A percentile compares a stretch with the other conserved stretches of the same genome.
Evolutionary conservation across 2,888 invertebrate genomes (phyloP).

Genomic region (Eustalomyia histrio): DNA sequence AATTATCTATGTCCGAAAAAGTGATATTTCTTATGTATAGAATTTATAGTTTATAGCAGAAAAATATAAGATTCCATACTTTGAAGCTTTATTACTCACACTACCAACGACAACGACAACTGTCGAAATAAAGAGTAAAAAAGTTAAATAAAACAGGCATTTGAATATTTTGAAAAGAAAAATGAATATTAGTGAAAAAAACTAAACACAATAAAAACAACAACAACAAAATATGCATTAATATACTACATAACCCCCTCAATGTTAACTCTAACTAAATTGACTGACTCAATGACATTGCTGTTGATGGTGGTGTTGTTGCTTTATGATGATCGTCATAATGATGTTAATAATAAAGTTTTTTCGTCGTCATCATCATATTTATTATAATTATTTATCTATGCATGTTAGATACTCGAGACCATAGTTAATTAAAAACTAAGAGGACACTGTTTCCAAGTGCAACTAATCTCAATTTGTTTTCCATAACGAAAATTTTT

Average conservation of each 20-base stretch:
- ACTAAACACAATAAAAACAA: conserved; percentile 4
- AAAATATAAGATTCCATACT: too few relatives aligned
- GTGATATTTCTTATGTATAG: too few relatives aligned
- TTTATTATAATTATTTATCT: background rate
- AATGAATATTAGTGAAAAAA: conserved; percentile 22
- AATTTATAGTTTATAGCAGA: too few relatives aligned
- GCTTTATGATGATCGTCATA: conserved; percentile 6
- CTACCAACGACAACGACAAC: too few relatives aligned
- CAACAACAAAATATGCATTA: background rate
- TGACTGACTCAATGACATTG: conserved; percentile 1
- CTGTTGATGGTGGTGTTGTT: conserved; percentile 8
- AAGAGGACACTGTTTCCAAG: conserved; percentile 1
- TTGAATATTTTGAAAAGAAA: conserved; percentile 14
- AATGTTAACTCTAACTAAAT: conserved; percentile 1
- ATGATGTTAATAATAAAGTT: background rate
- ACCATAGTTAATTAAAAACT: background rate
- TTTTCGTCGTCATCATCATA: conserved; percentile 9
- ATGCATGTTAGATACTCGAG: background rate
- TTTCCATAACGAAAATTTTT: too few relatives aligned
- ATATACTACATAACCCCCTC: conserved; percentile 22
- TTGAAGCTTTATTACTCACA: too few relatives aligned
- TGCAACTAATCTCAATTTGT: background rate
- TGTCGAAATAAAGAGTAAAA: too few relatives aligned
- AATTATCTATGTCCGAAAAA: too few relatives aligned
- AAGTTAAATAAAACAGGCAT: background rate